phyloP scores from a whole-genome alignment of 2,888 invertebrate species.

The Crematogaster levior region DNA sequence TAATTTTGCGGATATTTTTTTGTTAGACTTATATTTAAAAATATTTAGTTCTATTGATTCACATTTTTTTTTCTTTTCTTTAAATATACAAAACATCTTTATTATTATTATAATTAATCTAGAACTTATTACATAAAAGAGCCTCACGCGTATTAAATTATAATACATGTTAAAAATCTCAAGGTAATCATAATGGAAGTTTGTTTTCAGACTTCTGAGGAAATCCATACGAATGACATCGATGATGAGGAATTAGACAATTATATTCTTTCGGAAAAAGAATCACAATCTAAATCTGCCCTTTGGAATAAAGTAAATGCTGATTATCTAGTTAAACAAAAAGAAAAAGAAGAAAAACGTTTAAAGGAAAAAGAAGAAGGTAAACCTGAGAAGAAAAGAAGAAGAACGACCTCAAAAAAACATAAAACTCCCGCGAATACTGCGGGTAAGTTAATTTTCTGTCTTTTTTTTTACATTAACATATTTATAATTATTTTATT shows the following conservation, averaged over 20 bases:
- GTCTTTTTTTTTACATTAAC: neutral
- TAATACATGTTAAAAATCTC: neutral
- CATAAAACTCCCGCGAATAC: constrained; percentile 89
- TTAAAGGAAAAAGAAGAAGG: constrained; percentile 95
- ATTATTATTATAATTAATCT: too few relatives aligned
- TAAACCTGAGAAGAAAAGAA: constrained; percentile 93
- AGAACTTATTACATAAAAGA: too few relatives aligned
- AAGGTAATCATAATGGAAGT: constrained; percentile 26
- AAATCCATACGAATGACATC: constrained; percentile 91
- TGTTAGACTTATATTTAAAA: too few relatives aligned
- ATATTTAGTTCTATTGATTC: too few relatives aligned
- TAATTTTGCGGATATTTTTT: too few relatives aligned
- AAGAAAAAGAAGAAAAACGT: constrained; percentile 94
- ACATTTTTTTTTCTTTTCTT: too few relatives aligned
- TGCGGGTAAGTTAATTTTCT: constrained; percentile 82
- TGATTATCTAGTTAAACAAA: constrained; percentile 93
- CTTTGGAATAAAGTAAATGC: constrained; percentile 97
- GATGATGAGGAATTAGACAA: constrained; percentile 97
- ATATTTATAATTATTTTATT: neutral
- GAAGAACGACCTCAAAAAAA: constrained; percentile 89
- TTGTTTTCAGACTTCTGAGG: constrained; percentile 81
- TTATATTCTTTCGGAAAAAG: constrained; percentile 93
- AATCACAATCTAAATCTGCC: constrained; percentile 92
- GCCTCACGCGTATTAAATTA: too few relatives aligned
- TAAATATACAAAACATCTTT: too few relatives aligned